phyloP scores from a whole-genome alignment of 2,797 vertebrate species.

The Capromys pilorides region DNA sequence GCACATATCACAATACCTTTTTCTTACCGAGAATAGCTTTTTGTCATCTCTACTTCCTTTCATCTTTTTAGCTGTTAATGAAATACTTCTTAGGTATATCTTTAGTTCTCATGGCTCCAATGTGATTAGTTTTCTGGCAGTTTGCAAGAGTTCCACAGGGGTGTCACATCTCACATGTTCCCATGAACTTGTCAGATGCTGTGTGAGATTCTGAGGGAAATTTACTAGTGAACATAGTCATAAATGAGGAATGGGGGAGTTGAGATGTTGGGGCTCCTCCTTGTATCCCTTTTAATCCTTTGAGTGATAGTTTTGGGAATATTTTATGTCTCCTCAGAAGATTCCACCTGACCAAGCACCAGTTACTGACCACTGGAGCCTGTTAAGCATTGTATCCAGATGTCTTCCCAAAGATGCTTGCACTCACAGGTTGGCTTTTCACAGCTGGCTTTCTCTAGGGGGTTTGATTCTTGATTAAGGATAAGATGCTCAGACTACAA shows the following conservation, averaged over 20 bases:
- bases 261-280: neutral
- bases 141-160: neutral
- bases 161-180: neutral
- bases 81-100: neutral
- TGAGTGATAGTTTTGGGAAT: neutral
- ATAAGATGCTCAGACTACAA: neutral
- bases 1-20: too few relatives aligned
- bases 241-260: neutral
- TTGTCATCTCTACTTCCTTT: neutral
- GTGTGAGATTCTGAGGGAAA: neutral
- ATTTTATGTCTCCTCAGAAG: neutral
- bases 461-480: too few relatives aligned
- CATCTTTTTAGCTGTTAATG: neutral
- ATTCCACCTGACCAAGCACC: neutral
- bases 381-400: neutral
- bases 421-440: neutral
- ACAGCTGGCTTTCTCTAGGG: too few relatives aligned
- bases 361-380: neutral
- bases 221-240: neutral
- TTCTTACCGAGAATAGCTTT: neutral
- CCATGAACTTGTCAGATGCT: neutral
- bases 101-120: neutral
- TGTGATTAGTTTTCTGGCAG: neutral
- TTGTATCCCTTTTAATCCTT: neutral
- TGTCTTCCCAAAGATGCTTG: neutral